Conservation (phyloP, 2,797 vertebrate genomes). For the Masticophis lateralis region DNA sequence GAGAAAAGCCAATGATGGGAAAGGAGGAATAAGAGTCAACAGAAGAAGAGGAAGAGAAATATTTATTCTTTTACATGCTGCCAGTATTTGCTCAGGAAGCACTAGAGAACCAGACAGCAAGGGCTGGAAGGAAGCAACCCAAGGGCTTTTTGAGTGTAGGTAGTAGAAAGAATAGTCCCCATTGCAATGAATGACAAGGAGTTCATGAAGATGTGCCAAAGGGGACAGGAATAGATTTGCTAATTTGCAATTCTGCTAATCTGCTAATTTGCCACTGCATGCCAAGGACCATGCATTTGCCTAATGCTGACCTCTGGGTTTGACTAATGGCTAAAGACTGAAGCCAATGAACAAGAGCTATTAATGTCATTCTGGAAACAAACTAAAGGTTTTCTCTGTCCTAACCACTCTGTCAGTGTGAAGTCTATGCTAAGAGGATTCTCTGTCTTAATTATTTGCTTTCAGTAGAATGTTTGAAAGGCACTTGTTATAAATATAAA, state of each 20-base stretch:
- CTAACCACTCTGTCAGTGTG: not conserved
- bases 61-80: not conserved
- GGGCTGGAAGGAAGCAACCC: not conserved
- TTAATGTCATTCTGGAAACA: not conserved
- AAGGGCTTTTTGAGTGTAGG: not conserved
- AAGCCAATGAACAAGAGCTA: not conserved
- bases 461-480: not conserved
- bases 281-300: not conserved
- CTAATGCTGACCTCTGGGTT: not conserved
- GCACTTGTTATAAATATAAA: not conserved
- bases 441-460: not conserved
- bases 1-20: not conserved
- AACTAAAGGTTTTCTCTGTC: not conserved
- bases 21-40: not conserved
- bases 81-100: not conserved
- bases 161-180: not conserved
- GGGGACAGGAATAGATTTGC: not conserved
- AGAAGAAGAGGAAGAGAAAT: not conserved
- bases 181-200: not conserved
- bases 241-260: not conserved
- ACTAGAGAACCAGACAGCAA: not conserved
- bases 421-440: not conserved
- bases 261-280: not conserved
- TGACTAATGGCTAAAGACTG: not conserved
- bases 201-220: not conserved